phyloP scores from a whole-genome alignment of 1,140 invertebrate genomes.

The Theocolax elegans region DNA sequence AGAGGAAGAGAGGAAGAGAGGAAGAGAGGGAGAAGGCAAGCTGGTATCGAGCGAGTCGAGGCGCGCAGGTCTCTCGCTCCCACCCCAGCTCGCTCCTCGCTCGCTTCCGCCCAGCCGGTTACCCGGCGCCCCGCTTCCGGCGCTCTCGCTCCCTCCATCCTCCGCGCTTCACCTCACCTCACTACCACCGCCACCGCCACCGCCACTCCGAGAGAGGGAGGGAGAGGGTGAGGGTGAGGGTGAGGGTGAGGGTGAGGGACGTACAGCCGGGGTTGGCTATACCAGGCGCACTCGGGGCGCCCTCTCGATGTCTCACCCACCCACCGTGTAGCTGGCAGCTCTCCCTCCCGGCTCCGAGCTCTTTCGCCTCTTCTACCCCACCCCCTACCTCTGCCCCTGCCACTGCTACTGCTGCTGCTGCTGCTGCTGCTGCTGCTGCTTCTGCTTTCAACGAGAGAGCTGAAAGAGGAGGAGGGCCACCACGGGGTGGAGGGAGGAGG shows the following conservation, averaged over 20 bases:
- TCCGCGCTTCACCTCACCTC: slow-evolving; percentile 39
- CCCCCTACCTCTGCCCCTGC: slow-evolving; percentile 44
- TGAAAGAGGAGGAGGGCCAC: slow-evolving; percentile 8
- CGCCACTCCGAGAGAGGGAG: no score
- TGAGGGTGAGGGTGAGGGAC: no score
- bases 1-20: slow-evolving; percentile 29
- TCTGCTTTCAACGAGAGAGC: neutral
- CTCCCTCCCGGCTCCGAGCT: no score
- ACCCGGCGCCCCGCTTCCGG: neutral
- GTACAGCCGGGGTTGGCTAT: no score
- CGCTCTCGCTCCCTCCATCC: neutral
- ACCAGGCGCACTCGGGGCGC: no score
- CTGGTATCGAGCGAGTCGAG: slow-evolving; percentile 39
- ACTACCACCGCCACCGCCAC: slow-evolving; percentile 33
- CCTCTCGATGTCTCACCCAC: slow-evolving; percentile 49
- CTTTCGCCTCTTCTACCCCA: slow-evolving; percentile 52
- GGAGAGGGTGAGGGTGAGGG: no score
- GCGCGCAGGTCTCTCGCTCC: slow-evolving; percentile 53
- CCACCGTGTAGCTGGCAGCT: no score
- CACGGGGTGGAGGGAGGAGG: neutral
- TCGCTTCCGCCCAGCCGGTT: slow-evolving; percentile 22
- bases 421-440: neutral
- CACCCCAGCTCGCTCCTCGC: slow-evolving; percentile 42
- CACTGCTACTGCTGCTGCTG: slow-evolving; percentile 15
- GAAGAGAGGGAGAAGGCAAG: neutral